Conservation (phyloP, 2,113 vertebrate genomes). For the Pampusana beccarii region DNA sequence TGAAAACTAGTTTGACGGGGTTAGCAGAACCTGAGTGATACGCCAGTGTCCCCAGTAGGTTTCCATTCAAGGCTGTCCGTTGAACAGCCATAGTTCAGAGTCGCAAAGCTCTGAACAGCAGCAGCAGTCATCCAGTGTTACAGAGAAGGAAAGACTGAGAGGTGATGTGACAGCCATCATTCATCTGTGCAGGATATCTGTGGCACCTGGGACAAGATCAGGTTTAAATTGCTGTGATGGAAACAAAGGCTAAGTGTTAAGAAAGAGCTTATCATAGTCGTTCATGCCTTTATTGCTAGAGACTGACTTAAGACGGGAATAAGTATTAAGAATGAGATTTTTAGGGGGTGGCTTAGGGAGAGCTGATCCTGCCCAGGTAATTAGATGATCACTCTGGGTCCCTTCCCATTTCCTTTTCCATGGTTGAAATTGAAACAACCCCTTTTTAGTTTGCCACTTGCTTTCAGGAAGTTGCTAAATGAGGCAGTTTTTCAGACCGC, state of each 20-base stretch:
- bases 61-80: not conserved
- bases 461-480: not conserved
- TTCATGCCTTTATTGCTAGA: not conserved
- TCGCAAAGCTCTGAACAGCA: not conserved
- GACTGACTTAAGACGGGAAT: not conserved
- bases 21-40: not conserved
- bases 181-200: not conserved
- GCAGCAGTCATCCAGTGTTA: not conserved
- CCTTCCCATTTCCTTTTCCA: not conserved
- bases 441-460: not conserved
- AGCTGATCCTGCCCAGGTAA: not conserved
- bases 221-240: not conserved
- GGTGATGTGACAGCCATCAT: not conserved
- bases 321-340: not conserved
- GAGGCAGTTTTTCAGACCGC: not conserved
- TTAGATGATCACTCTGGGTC: not conserved
- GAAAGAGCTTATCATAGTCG: not conserved
- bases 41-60: not conserved
- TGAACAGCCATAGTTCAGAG: not conserved
- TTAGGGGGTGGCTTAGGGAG: not conserved
- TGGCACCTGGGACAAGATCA: not conserved
- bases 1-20: not conserved
- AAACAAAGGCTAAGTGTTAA: not conserved
- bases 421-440: not conserved
- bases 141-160: not conserved